phyloP scores from a whole-genome alignment of 2,113 vertebrate genomes.

The Hippoglossus stenolepis region DNA sequence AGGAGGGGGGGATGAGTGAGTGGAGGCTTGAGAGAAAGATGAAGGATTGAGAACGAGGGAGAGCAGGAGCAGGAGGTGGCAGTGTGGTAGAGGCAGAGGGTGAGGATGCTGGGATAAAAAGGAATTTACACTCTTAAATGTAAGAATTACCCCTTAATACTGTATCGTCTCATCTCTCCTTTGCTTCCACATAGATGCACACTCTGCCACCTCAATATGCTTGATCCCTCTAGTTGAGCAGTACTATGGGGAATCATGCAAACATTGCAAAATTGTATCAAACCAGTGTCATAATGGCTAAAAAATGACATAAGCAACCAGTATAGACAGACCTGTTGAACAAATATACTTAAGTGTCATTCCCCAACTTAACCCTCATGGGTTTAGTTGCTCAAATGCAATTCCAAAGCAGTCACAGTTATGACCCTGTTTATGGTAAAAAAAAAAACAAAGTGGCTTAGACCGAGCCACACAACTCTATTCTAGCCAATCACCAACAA shows the following conservation, averaged over 20 bases:
- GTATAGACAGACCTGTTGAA: too few species aligned
- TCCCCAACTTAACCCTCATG: too few species aligned
- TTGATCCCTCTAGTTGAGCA: background rate
- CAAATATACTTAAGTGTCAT: too few species aligned
- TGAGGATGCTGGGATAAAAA: conserved; percentile 13
- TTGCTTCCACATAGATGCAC: background rate
- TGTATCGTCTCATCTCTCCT: background rate
- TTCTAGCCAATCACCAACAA: background rate
- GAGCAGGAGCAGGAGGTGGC: conserved; percentile 17
- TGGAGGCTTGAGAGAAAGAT: conserved; percentile 8
- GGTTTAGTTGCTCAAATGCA: too few species aligned
- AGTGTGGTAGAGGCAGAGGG: conserved; percentile 58
- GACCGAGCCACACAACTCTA: background rate
- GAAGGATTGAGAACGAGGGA: background rate
- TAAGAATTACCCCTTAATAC: background rate
- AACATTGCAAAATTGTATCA: too few species aligned
- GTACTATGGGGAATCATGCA: background rate
- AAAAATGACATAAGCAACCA: too few species aligned
- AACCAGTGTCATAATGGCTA: too few species aligned
- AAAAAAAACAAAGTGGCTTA: background rate
- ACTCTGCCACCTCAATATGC: background rate
- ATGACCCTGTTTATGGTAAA: too few species aligned
- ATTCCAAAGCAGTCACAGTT: too few species aligned
- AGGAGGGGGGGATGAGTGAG: background rate
- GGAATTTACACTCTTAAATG: background rate